phyloP scores from a whole-genome alignment of 2,113 vertebrate species.

The Meles meles region DNA sequence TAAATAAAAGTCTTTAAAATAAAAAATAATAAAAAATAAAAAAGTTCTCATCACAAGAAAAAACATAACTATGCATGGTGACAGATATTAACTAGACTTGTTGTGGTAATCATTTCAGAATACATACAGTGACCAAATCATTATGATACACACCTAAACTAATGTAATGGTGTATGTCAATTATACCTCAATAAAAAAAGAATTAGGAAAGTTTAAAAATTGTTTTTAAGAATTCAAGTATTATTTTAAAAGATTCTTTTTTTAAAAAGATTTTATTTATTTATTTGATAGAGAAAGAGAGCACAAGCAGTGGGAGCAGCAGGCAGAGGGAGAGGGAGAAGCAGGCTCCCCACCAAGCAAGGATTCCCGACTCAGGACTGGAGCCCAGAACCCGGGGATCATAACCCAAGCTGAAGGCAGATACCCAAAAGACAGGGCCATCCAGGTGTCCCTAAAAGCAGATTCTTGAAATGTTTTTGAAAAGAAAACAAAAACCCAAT shows the following conservation, averaged over 20 bases:
- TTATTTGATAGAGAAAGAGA: too few species aligned
- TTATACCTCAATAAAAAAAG: background rate
- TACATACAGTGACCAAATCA: background rate
- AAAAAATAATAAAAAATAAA: background rate
- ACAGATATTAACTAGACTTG: background rate
- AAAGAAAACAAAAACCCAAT: background rate
- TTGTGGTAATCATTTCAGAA: background rate
- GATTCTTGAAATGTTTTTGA: conserved; percentile 23
- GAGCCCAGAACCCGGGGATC: too few species aligned
- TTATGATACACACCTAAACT: background rate
- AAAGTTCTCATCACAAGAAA: background rate
- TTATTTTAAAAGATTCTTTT: background rate
- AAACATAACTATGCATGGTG: background rate
- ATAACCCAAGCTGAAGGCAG: too few species aligned
- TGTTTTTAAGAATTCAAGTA: background rate
- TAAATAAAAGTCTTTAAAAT: too few species aligned
- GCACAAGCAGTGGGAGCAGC: too few species aligned
- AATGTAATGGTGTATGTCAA: background rate
- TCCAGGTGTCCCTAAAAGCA: background rate
- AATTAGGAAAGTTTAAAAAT: background rate
- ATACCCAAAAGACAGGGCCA: too few species aligned
- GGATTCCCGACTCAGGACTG: too few species aligned
- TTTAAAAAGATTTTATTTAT: too few species aligned
- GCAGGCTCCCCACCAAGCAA: too few species aligned
- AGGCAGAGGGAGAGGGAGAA: too few species aligned